Evolutionary conservation across 2,797 vertebrate genomes (phyloP).

Genomic region (Poeciliopsis paucimaculata): DNA sequence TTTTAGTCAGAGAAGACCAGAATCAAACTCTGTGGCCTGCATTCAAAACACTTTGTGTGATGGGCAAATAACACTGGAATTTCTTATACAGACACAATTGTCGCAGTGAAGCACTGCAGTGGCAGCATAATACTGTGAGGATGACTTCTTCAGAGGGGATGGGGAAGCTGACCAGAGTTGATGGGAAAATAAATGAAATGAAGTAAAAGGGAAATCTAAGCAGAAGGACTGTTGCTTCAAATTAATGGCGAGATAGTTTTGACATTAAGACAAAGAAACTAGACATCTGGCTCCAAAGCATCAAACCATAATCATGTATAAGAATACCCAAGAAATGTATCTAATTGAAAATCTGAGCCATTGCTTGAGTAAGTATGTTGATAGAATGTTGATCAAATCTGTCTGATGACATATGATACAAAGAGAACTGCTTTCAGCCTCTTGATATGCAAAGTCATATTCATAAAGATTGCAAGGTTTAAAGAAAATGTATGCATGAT

Average conservation of each 20-base stretch:
- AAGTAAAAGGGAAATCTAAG: neutral
- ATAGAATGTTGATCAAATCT: neutral
- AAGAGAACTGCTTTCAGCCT: neutral
- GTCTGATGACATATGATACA: neutral
- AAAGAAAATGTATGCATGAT: slow-evolving; percentile 53
- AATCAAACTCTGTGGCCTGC: neutral
- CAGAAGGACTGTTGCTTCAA: neutral
- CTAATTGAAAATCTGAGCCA: neutral
- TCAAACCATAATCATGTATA: neutral
- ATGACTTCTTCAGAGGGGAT: neutral
- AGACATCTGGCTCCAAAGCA: neutral
- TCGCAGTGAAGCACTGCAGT: neutral
- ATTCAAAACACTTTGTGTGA: neutral
- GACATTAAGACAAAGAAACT: neutral
- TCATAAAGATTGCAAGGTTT: slow-evolving; percentile 17
- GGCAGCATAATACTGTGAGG: neutral
- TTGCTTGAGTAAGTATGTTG: neutral
- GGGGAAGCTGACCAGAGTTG: neutral
- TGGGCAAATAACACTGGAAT: neutral
- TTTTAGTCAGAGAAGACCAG: neutral
- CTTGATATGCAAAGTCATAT: neutral
- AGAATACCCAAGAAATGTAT: neutral
- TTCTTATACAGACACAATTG: neutral
- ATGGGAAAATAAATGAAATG: neutral
- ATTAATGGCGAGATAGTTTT: neutral